Base-by-base conservation (phyloP, 2,888 invertebrate species). In the Himalopsyche tibetana region DNA sequence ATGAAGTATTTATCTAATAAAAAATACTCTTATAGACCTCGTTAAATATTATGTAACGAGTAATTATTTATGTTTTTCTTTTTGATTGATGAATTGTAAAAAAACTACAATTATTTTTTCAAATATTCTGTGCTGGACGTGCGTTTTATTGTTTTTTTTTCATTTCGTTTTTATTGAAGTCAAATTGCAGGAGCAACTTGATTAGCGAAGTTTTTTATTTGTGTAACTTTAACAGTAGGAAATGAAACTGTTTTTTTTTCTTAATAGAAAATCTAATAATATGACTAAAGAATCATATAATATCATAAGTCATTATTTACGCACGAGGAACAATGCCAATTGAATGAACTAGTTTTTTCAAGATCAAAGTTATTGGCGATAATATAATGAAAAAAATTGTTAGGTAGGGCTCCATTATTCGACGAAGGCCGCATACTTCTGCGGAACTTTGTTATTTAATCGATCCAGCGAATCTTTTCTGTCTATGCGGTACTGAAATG, bases 21-120 rank as follows among this genome's bases (percentile, higher is more conserved):
- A 63, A 9, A 63, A 17, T 17, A 4, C n/a, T 56, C 55, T 15
- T n/a, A n/a, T 11, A 28, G 63, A 63, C 63, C 56, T 63, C 28
- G 63, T 19, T 63, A 63, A 63, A 63, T 51, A 51, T 15, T 63
- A 8, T 63, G 19, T 63, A 19, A 5, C 19, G 4, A 8, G 63
- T 63, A 63, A 63, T 63, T 63, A 63, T 63, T 63, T 63, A 63
- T 63, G 63, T 63, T 63, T 63, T 63, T 63, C 6, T 63, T 63
- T 19, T 8, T 63, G 63, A 63, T 63, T 63, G 63, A 63, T 63
- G 63, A 3, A 19, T n/a, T 63, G 63, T 63, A 19, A 63, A 63
- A 56, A 63, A 63, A 63, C 17, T 63, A 63, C 63, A 63, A 63
- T 63, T 19, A 63, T 63, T 19, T 19, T 19, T 28, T 15, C 15